A percentile compares a stretch with the other conserved stretches of the same genome.
These are phyloP conservation scores for Nomada fucata DNA, from an alignment of 2,888 invertebrate genomes.

Conservation along the genomic window DNA sequence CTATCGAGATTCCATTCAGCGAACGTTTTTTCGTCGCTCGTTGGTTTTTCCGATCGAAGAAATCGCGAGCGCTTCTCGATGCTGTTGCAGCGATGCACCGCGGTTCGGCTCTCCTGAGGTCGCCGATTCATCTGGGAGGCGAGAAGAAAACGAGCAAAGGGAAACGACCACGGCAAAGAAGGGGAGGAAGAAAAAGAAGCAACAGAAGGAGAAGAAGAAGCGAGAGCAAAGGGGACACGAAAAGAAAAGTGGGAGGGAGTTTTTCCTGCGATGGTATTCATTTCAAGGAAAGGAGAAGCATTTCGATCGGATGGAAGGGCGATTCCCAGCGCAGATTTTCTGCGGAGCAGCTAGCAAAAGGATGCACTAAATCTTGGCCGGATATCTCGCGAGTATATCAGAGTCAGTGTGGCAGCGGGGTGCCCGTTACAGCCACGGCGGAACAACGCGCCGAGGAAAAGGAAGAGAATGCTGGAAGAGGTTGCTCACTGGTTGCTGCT, in stretches of 20 bases:
- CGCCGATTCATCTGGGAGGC: neutral
- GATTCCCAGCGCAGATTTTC: conserved; percentile 82
- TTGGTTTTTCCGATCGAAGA: neutral
- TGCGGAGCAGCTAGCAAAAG: conserved; percentile 76
- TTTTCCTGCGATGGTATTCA: conserved; percentile 80
- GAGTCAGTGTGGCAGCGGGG: conserved; percentile 83
- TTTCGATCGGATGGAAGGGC: conserved; percentile 82
- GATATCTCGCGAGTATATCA: conserved; percentile 83
- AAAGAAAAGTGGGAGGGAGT: conserved; percentile 55
- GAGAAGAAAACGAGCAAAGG: neutral
- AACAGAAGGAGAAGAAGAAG: conserved; percentile 14
- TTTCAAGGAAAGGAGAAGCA: conserved; percentile 82
- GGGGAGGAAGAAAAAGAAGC: conserved; percentile 1
- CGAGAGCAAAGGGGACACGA: neutral
- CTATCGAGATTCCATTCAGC: neutral
- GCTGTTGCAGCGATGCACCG: neutral
- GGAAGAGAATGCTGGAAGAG: conserved; percentile 8
- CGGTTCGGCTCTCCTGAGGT: neutral
- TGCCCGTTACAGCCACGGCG: conserved; percentile 74
- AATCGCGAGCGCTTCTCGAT: neutral
- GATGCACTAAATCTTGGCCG: conserved; percentile 82
- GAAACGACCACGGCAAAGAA: neutral
- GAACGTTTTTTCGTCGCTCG: neutral
- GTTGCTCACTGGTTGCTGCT: conserved; percentile 40
- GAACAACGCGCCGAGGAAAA: conserved; percentile 42